Conservation (phyloP, 2,113 vertebrate species). For the Odocoileus hemionus region DNA sequence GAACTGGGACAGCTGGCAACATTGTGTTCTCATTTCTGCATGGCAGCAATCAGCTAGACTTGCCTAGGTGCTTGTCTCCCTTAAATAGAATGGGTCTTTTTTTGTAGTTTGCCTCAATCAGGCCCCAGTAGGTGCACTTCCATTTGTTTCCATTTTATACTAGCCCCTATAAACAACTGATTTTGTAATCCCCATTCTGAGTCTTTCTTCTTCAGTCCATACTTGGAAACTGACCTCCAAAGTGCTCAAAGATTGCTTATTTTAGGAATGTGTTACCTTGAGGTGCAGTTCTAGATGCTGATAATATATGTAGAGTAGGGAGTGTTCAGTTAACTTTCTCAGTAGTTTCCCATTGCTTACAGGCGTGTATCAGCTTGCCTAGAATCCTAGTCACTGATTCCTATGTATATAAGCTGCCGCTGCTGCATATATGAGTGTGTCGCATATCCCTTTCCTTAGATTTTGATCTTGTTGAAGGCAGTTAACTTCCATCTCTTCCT, state of each 20-base stretch:
- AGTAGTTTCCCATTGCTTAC: not conserved
- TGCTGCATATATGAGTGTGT: not conserved
- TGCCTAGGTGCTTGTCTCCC: not conserved
- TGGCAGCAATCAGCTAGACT: not conserved
- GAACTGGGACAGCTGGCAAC: not conserved
- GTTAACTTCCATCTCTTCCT: not conserved
- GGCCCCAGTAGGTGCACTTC: not conserved
- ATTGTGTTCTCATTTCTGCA: not conserved
- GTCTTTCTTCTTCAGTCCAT: not conserved
- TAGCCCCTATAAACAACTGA: not conserved
- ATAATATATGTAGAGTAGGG: not conserved
- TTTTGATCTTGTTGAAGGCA: constrained; percentile 1
- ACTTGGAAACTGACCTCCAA: not conserved
- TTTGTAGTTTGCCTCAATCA: not conserved
- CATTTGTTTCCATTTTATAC: not conserved
- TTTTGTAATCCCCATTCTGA: constrained; percentile 15
- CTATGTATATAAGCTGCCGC: not conserved
- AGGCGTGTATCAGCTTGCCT: not conserved
- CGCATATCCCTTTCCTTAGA: not conserved
- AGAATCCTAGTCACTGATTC: not conserved
- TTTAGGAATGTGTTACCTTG: not conserved
- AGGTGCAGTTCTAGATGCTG: not conserved
- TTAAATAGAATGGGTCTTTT: not conserved
- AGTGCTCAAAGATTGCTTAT: not conserved
- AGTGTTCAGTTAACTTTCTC: not conserved